A percentile compares a stretch with the other conserved stretches of the same genome.
These are phyloP conservation scores for Rhinolophus sinicus DNA, from an alignment of 2,113 vertebrate genomes.

Conservation along the genomic window DNA sequence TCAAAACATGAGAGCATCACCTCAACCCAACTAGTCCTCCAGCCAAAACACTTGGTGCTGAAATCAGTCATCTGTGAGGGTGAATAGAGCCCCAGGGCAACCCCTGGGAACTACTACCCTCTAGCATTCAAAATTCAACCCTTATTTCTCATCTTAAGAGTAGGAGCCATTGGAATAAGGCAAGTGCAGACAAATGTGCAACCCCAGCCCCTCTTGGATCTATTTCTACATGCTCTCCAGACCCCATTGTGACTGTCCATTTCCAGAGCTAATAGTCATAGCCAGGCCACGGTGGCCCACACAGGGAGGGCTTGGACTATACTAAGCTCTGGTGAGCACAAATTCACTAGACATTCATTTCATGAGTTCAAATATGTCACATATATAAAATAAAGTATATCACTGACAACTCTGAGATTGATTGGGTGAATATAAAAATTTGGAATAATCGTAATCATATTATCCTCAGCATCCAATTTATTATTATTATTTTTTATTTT, in stretches of 20 bases:
- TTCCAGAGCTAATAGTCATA: background rate
- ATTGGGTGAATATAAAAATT: background rate
- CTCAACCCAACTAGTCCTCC: background rate
- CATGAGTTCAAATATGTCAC: background rate
- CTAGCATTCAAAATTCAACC: background rate
- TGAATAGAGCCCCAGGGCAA: background rate
- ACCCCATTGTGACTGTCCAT: background rate
- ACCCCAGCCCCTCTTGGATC: background rate
- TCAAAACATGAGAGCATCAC: background rate
- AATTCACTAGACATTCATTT: background rate
- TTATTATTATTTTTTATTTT: background rate
- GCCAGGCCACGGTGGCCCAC: background rate
- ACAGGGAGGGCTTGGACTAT: fast-evolving
- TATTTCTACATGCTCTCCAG: background rate
- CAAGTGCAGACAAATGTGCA: background rate
- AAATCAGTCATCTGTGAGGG: background rate
- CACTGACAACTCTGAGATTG: background rate
- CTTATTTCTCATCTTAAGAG: background rate
- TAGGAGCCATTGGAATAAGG: background rate
- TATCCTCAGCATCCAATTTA: background rate
- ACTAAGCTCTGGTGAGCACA: background rate
- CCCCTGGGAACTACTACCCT: too few relatives aligned
- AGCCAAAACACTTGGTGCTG: background rate
- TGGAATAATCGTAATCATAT: background rate
- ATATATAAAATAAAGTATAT: background rate